Conservation (phyloP, 2,113 vertebrate genomes). For the Lagopus leucura region DNA sequence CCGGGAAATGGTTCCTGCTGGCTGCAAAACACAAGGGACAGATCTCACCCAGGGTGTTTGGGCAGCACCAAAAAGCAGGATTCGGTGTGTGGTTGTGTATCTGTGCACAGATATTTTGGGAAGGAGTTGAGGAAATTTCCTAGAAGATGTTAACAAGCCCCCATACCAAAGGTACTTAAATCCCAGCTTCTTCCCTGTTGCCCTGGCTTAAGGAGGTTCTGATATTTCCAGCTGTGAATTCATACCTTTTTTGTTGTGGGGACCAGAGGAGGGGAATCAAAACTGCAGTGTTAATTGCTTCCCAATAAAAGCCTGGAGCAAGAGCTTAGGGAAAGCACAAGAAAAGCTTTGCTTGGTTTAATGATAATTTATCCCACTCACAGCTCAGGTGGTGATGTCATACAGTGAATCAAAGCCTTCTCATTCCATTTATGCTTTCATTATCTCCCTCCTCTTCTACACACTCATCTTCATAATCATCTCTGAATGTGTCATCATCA, state of each 20-base stretch:
- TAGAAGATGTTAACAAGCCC: not conserved
- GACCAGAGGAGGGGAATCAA: not conserved
- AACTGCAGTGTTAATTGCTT: not conserved
- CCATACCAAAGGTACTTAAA: not conserved
- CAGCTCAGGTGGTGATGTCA: not conserved
- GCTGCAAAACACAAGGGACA: too few relatives aligned
- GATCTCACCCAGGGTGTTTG: not conserved
- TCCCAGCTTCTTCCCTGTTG: not conserved
- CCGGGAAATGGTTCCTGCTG: not conserved
- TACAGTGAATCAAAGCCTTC: not conserved
- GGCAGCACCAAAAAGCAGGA: not conserved
- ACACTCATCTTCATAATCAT: not conserved
- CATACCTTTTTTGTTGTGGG: not conserved
- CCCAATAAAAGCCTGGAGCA: not conserved
- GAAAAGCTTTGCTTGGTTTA: not conserved
- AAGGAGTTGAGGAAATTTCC: not conserved
- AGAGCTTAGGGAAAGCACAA: not conserved
- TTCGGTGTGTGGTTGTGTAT: not conserved
- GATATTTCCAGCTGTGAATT: not conserved
- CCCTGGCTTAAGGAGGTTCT: not conserved
- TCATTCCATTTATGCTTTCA: not conserved
- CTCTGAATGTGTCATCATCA: slow-evolving; percentile 51
- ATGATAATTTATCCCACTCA: not conserved
- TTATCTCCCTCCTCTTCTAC: not conserved
- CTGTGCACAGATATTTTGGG: not conserved